Percentiles rank a stretch among this genome's conserved stretches.
Conservation (phyloP, 2,888 invertebrate species). For the Tipula confusa region DNA sequence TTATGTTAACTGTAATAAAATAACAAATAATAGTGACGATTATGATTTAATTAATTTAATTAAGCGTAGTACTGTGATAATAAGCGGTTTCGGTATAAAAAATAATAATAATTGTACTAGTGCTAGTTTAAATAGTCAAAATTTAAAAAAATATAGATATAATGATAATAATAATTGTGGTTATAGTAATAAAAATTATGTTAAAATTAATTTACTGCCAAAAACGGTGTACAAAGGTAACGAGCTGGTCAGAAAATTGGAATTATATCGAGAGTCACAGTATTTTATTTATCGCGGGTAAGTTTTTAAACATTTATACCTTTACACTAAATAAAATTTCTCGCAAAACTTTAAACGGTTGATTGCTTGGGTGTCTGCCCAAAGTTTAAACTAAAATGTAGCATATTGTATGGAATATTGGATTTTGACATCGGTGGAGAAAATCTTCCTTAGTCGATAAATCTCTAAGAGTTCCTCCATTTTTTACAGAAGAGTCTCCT, state of each 20-base stretch:
- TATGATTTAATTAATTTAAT: conserved; percentile 21
- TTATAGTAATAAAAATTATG: not conserved
- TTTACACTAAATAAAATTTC: not conserved
- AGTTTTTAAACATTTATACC: too few relatives aligned
- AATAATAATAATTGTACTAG: not conserved
- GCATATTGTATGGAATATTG: too few relatives aligned
- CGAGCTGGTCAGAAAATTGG: conserved; percentile 1
- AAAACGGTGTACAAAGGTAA: conserved; percentile 17
- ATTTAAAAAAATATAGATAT: not conserved
- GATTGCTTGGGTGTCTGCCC: too few relatives aligned
- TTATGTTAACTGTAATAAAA: conserved; percentile 28
- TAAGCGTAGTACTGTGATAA: conserved; percentile 21
- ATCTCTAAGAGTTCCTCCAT: too few relatives aligned
- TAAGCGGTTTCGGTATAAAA: conserved; percentile 26
- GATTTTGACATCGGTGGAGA: too few relatives aligned
- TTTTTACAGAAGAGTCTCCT: too few relatives aligned
- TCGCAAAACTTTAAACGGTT: too few relatives aligned
- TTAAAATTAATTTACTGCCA: conserved; percentile 14
- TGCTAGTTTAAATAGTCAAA: not conserved
- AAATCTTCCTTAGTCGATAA: too few relatives aligned
- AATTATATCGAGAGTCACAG: not conserved
- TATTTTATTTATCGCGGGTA: conserved; percentile 28
- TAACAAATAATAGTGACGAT: not conserved
- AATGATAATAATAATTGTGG: not conserved
- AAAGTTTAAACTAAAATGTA: too few relatives aligned